A percentile compares a stretch with the other conserved stretches of the same genome.
Conservation (phyloP, 92 coral and sea anemone species). For the Heteractis magnifica region DNA sequence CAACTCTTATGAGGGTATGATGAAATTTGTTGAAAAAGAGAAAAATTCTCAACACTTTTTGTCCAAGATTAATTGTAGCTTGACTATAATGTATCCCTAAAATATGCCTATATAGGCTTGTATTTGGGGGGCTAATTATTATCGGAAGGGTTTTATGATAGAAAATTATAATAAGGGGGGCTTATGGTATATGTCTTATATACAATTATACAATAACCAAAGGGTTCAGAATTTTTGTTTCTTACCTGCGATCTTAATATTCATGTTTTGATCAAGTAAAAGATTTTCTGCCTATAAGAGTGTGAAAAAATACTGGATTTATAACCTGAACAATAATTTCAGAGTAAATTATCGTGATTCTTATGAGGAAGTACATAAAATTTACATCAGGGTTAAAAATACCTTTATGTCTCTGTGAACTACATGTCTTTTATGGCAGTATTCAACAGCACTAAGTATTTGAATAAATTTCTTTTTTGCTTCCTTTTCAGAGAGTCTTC, state of each 20-base stretch:
- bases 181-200: too few relatives aligned
- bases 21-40: too few relatives aligned
- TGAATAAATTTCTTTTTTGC: constrained; percentile 97
- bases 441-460: constrained; percentile 96
- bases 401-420: constrained; percentile 99
- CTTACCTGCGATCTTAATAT: constrained; percentile 96
- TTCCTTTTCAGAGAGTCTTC: constrained; percentile 89
- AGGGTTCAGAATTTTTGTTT: not conserved
- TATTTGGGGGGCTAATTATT: too few relatives aligned
- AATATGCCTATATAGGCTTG: too few relatives aligned
- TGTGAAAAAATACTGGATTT: not conserved
- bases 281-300: constrained; percentile 82
- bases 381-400: not conserved
- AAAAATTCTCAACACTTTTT: too few relatives aligned
- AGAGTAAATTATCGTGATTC: not conserved
- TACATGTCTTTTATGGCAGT: constrained; percentile 91
- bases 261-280: constrained; percentile 81
- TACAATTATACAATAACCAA: not conserved
- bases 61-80: too few relatives aligned
- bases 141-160: too few relatives aligned
- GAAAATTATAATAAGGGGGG: too few relatives aligned
- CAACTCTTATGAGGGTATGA: too few relatives aligned
- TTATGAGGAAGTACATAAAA: not conserved
- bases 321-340: not conserved
- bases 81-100: too few relatives aligned